Evolutionary conservation across 2,888 invertebrate genomes (phyloP), one percentile per base, ranked within the genome.

Genomic region (Sesamia inferens): DNA sequence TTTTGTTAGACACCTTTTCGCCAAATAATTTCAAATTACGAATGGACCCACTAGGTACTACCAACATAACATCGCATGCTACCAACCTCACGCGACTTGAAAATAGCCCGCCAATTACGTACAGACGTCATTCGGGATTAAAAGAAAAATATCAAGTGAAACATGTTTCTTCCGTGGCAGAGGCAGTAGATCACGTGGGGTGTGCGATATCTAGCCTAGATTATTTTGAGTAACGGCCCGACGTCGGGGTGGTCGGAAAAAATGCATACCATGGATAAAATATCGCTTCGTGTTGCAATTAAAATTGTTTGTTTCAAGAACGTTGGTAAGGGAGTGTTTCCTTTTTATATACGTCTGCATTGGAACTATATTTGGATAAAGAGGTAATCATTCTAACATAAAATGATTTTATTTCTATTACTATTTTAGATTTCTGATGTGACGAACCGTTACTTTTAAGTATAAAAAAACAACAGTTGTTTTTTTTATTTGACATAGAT

Each of bases 191-290:
- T 95, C 94, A 94, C 90, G 90, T 86, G 83, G 85, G 88, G 91
- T 87, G 91, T 90, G 91, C 92, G 96, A 95, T 95, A 95, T 94
- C 93, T 92, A 91, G 90, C 90, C 88, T 92, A 95, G 96, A 96
- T 96, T 92, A 95, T 94, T 95, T 95, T 95, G 95, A 96, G 90
- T 95, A 94, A 96, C 94, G 92, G 92, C 92, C 85, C 81, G 86
- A 88, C 87, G 91, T 87, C 87, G 88, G 86, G 88, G 85, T 76
- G 84, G 73, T 76, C 42, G 79, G 89, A 88, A 90, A 90, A 91
- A 94, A 94, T 92, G 93, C 92, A 93, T 88, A 88, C 89, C 87
- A 88, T 86, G 91, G 90, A 93, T 94, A 94, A 95, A 93, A 94
- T 95, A 95, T 94, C 88, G 93, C 93, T 93, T 91, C 89, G 86